These are phyloP conservation scores for Crocidura indochinensis DNA, from an alignment of 2,797 vertebrate species.

Conservation along the genomic window DNA sequence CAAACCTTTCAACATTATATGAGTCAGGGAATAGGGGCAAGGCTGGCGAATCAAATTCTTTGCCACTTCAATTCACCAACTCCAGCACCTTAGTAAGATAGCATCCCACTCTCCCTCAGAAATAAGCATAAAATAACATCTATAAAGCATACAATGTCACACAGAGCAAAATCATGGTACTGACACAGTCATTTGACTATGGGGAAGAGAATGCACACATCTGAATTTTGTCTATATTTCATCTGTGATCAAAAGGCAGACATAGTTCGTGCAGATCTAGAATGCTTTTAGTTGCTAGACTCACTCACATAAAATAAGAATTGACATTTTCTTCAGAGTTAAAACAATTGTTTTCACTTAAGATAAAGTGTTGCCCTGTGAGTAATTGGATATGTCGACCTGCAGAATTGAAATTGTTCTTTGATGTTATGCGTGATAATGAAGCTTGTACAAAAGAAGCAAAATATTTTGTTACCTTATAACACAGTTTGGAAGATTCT, in stretches of 20 bases:
- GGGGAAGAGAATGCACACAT: conserved; percentile 58
- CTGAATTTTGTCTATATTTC: conserved; percentile 61
- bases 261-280: conserved; percentile 59
- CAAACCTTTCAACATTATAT: neutral
- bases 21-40: neutral
- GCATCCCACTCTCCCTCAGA: conserved; percentile 24
- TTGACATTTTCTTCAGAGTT: conserved; percentile 11
- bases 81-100: conserved; percentile 52
- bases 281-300: conserved; percentile 34
- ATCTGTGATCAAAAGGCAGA: conserved; percentile 60
- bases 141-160: conserved; percentile 56
- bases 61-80: neutral
- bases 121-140: conserved; percentile 56
- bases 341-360: conserved; percentile 48
- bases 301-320: conserved; percentile 52
- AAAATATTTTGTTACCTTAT: conserved; percentile 61
- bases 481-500: conserved; percentile 30
- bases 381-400: conserved; percentile 38
- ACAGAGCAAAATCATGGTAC: conserved; percentile 5
- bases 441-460: conserved; percentile 56
- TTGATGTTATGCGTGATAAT: conserved; percentile 66
- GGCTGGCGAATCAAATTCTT: conserved; percentile 45
- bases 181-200: conserved; percentile 62
- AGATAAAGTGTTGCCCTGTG: conserved; percentile 58
- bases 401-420: conserved; percentile 67